Evolutionary conservation across 2,888 invertebrate species (phyloP), one percentile per base, ranked within the genome.

Genomic region (Polymixis flavicincta): DNA sequence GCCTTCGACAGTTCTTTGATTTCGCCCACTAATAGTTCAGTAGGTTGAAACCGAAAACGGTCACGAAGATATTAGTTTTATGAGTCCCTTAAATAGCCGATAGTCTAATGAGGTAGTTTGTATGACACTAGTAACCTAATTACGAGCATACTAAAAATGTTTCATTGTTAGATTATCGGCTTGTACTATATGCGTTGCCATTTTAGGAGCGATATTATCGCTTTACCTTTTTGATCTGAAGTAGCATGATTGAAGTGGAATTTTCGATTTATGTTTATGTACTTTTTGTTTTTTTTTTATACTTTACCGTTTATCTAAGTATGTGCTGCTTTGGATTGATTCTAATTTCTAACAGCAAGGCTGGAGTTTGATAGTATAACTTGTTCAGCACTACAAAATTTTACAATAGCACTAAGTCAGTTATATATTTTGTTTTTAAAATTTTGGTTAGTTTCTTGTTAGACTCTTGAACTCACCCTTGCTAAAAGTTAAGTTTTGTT

Each of bases 401-500:
- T 37, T 17, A 37, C 45, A 71, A 67, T 67, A 50, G 50, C 64
- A 60, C 45, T 17, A 37, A 45, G 11, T 37, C 55, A 57, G 25
- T 25, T 60, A 61, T 76, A 45, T 1, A n/a, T 22, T 63, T 55
- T 32, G n/a, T 61, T 52, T 50, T 60, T 5, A 25, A 37, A 28
- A 25, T 6, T 22, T 60, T 60, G n/a, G 0, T 67, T 65, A 67
- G 1, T 37, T 14, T 77, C 70, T 82, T 78, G 94, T 95, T 95
- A 94, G 91, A 93, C 92, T 94, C 95, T 95, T 94, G 93, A 94
- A 90, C 94, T 92, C 91, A 90, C 89, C 89, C 93, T 90, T 88
- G 87, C 71, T 82, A 78, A 78, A 75, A 71, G 61, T 78, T 81
- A 82, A 80, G 78, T 78, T 84, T 83, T 84, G 87, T 88, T 89